Percentiles rank a stretch among this genome's conserved stretches.
Evolutionary conservation across 2,888 invertebrate species (phyloP).

Genomic region (Tiphia femorata): DNA sequence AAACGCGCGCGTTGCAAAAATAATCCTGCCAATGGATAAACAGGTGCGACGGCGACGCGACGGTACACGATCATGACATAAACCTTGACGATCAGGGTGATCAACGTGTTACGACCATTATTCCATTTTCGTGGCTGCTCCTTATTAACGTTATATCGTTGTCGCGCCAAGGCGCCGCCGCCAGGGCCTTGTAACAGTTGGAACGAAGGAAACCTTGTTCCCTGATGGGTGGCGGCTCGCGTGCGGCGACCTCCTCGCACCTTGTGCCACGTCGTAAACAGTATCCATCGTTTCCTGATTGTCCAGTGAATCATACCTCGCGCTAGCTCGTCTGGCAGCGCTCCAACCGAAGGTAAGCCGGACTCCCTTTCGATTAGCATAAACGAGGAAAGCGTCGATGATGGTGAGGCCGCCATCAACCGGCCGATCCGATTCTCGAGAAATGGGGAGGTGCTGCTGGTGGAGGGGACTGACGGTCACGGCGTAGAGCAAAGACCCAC

Average conservation of each 20-base stretch:
- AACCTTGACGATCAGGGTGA: no score
- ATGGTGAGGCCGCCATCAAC: conserved; percentile 13
- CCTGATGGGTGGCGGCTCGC: background rate
- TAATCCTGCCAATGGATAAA: no score
- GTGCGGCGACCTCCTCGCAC: background rate
- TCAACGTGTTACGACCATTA: no score
- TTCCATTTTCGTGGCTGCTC: no score
- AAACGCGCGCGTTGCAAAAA: no score
- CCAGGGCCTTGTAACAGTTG: background rate
- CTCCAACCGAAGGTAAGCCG: conserved; percentile 54
- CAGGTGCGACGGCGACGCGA: no score
- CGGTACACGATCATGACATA: no score
- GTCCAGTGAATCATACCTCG: conserved; percentile 28
- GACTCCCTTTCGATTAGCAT: conserved; percentile 49
- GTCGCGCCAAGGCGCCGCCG: background rate
- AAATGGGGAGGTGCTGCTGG: conserved; percentile 3
- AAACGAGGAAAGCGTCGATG: conserved; percentile 41
- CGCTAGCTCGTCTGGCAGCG: conserved; percentile 25
- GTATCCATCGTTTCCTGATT: conserved; percentile 30
- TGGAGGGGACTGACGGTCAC: conserved; percentile 22
- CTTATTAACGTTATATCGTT: no score
- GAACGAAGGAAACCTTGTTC: background rate
- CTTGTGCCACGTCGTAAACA: no score
- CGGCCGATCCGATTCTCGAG: no score
- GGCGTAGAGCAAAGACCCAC: conserved; percentile 24